Evolutionary conservation across 2,888 invertebrate genomes (phyloP).

Genomic region (Portevinia maculata): DNA sequence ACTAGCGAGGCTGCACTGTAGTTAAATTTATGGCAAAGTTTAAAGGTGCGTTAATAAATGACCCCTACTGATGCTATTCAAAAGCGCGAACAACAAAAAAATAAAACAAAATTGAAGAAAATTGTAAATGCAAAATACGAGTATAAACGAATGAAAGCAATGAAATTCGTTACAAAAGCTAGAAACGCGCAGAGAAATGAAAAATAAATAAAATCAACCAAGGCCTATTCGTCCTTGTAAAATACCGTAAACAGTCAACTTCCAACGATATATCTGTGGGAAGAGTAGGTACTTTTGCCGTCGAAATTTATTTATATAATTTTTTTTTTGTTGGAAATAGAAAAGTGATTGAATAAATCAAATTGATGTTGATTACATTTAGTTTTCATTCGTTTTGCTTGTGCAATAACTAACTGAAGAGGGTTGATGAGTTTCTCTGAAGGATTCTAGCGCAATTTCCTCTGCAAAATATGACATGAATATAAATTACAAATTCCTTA

Average conservation of each 20-base stretch:
- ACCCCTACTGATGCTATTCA: not conserved
- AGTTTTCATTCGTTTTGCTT: constrained; percentile 48
- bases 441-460: constrained; percentile 25
- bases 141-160: constrained; percentile 76
- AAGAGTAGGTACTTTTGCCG: constrained; percentile 18
- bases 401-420: constrained; percentile 4
- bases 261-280: not conserved
- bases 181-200: constrained; percentile 72
- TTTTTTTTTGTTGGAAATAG: constrained; percentile 26
- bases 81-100: constrained; percentile 24
- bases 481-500: constrained; percentile 40
- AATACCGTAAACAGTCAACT: not conserved
- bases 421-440: constrained; percentile 46
- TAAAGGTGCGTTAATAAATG: not conserved
- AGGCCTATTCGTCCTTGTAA: constrained; percentile 45
- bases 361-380: constrained; percentile 66
- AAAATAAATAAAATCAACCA: constrained; percentile 78
- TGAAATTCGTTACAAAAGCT: constrained; percentile 75
- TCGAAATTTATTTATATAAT: constrained; percentile 28
- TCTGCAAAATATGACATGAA: constrained; percentile 17
- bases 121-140: constrained; percentile 75
- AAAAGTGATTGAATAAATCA: constrained; percentile 67
- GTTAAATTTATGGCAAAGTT: too few relatives aligned
- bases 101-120: constrained; percentile 40
- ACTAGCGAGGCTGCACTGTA: too few relatives aligned